Conservation (phyloP, 2,113 vertebrate genomes). For the Sturnus vulgaris region DNA sequence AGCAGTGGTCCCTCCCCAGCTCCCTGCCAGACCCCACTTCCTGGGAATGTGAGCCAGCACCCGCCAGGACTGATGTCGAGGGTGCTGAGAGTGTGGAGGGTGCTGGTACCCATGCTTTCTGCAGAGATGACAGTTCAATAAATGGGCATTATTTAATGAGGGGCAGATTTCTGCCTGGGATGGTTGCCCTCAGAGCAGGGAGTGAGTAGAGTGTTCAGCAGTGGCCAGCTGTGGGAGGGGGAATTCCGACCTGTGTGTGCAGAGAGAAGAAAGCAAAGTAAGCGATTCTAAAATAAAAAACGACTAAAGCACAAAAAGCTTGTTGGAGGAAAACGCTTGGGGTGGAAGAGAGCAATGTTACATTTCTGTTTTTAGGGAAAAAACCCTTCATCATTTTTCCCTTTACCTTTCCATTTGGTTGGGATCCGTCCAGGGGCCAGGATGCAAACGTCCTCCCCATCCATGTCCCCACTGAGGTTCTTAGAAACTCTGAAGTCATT, state of each 20-base stretch:
- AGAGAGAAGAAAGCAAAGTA: conserved; percentile 19
- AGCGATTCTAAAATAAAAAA: conserved; percentile 61
- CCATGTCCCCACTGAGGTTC: neutral
- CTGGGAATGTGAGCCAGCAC: neutral
- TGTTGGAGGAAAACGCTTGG: conserved; percentile 74
- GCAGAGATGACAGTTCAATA: conserved; percentile 18
- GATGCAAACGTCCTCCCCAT: neutral
- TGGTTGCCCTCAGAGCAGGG: conserved; percentile 37
- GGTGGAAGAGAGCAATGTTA: conserved; percentile 42
- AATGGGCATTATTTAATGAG: conserved; percentile 85
- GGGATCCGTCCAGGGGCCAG: conserved; percentile 2
- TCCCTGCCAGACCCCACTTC: neutral
- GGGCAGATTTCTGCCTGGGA: conserved; percentile 58
- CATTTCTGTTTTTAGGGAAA: conserved; percentile 1
- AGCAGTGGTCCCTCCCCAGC: neutral
- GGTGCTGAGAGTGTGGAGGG: neutral
- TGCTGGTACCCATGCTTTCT: neutral
- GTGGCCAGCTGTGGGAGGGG: neutral
- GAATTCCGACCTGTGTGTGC: neutral
- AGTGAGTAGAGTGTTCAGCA: conserved; percentile 24
- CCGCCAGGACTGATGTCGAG: neutral
- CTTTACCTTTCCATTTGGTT: conserved; percentile 22
- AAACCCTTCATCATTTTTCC: neutral
- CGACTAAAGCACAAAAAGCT: conserved; percentile 81
- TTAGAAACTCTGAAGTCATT: conserved; percentile 1